Conservation (phyloP, 2,113 vertebrate species). For the Brachirus orientalis region DNA sequence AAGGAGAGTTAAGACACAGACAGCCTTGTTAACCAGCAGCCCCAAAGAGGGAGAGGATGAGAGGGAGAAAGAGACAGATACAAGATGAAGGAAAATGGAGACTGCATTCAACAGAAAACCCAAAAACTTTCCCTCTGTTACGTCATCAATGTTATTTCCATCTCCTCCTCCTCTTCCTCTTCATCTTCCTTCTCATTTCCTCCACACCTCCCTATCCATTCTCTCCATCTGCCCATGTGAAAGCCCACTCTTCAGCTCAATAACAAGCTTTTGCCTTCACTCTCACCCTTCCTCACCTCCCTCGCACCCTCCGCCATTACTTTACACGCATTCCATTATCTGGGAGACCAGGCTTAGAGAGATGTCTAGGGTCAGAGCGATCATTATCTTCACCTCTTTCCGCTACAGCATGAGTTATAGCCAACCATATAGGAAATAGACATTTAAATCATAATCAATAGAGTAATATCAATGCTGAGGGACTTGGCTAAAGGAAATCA, state of each 20-base stretch:
- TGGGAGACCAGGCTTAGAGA: slow-evolving; percentile 65
- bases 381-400: slow-evolving; percentile 76
- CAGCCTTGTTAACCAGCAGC: slow-evolving; percentile 74
- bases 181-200: slow-evolving; percentile 40
- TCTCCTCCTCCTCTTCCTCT: slow-evolving; percentile 45
- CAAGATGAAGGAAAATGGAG: slow-evolving; percentile 47
- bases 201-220: slow-evolving; percentile 50
- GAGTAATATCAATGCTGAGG: slow-evolving; percentile 69
- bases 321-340: slow-evolving; percentile 76
- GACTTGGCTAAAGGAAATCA: slow-evolving; percentile 68
- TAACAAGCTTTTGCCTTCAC: slow-evolving; percentile 65
- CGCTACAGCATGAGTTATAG: slow-evolving; percentile 68
- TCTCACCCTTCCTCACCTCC: slow-evolving; percentile 43
- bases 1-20: slow-evolving; percentile 80
- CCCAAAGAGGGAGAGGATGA: slow-evolving; percentile 67
- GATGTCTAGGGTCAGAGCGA: slow-evolving; percentile 69
- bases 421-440: slow-evolving; percentile 73
- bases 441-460: slow-evolving; percentile 83
- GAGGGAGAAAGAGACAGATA: slow-evolving; percentile 54
- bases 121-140: slow-evolving; percentile 65
- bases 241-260: slow-evolving; percentile 65
- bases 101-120: slow-evolving; percentile 53
- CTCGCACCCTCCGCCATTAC: slow-evolving; percentile 63
- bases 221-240: slow-evolving; percentile 60
- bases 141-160: slow-evolving; percentile 68